Percentiles rank a stretch among this genome's conserved stretches.
phyloP scores from a whole-genome alignment of 2,888 invertebrate species.

The Leucozona laternaria region DNA sequence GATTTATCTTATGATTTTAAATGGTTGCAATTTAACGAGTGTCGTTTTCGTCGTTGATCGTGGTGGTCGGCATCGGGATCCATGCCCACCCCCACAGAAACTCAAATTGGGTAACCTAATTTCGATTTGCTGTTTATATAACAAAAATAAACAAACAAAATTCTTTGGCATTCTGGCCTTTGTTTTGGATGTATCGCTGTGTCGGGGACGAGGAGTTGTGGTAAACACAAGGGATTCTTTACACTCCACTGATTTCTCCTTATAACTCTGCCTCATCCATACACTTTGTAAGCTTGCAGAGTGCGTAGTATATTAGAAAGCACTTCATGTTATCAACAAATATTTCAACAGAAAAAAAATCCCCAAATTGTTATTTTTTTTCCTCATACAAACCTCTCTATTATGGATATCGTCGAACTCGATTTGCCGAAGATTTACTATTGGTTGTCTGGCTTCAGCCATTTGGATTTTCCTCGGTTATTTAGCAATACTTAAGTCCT shows the following conservation, averaged over 20 bases:
- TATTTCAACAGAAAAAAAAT: not conserved
- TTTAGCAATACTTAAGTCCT: slow-evolving; percentile 27
- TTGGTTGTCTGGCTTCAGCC: slow-evolving; percentile 60
- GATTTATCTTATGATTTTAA: not conserved
- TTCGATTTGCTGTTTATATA: slow-evolving; percentile 69
- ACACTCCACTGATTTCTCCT: not conserved
- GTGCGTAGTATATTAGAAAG: slow-evolving; percentile 28
- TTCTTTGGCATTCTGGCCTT: slow-evolving; percentile 41
- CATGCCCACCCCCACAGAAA: slow-evolving; percentile 46
- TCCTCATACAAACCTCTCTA: slow-evolving; percentile 59
- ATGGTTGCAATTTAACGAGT: not conserved
- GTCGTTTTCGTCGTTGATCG: not conserved
- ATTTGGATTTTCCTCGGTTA: slow-evolving; percentile 55
- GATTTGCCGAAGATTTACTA: slow-evolving; percentile 66
- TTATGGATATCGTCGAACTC: slow-evolving; percentile 64
- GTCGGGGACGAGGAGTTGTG: slow-evolving; percentile 38
- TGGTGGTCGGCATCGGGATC: slow-evolving; percentile 18
- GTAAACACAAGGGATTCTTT: slow-evolving; percentile 45
- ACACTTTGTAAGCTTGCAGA: not conserved
- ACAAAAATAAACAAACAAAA: slow-evolving; percentile 72
- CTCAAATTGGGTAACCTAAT: slow-evolving; percentile 72
- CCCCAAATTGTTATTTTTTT: slow-evolving; percentile 8
- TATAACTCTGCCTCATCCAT: not conserved
- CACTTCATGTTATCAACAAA: slow-evolving; percentile 19
- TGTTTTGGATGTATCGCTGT: slow-evolving; percentile 62